Evolutionary conservation across 2,888 invertebrate genomes (phyloP).

Genomic region (Spicauda simplicius): DNA sequence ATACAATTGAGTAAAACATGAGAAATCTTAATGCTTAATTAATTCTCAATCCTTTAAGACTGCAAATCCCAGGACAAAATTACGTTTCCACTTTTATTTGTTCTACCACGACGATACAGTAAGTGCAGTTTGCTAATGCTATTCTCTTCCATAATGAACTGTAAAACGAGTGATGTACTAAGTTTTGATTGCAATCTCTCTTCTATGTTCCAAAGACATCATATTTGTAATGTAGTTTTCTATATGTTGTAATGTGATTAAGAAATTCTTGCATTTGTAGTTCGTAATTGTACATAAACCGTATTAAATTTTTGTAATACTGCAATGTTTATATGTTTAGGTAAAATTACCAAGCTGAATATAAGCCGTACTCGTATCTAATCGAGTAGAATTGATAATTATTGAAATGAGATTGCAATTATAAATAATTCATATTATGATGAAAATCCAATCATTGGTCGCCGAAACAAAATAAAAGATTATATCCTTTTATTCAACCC

Average conservation of each 20-base stretch:
- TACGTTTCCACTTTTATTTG: neutral
- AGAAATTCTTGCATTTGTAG: neutral
- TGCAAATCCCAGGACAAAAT: neutral
- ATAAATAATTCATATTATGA: too few species aligned
- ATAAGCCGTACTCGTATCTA: too few species aligned
- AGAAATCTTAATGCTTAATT: neutral
- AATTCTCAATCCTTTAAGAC: neutral
- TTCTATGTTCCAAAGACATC: conserved; percentile 5
- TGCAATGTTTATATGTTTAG: too few species aligned
- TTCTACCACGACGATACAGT: neutral
- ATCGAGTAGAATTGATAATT: too few species aligned
- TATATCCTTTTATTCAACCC: too few species aligned
- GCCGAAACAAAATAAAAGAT: too few species aligned
- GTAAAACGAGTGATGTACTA: conserved; percentile 50
- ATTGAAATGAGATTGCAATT: too few species aligned
- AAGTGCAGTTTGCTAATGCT: neutral
- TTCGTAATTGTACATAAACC: too few species aligned
- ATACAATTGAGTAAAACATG: too few species aligned
- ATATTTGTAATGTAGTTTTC: conserved; percentile 1
- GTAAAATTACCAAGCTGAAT: too few species aligned
- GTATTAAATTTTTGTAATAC: too few species aligned
- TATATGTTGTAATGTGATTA: neutral
- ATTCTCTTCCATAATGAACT: conserved; percentile 11
- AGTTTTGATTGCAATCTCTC: conserved; percentile 54
- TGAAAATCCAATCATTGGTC: too few species aligned